Percentiles rank a stretch among this genome's conserved stretches.
Evolutionary conservation across 2,797 vertebrate genomes (phyloP).

Genomic region (Dromococcyx pavoninus): DNA sequence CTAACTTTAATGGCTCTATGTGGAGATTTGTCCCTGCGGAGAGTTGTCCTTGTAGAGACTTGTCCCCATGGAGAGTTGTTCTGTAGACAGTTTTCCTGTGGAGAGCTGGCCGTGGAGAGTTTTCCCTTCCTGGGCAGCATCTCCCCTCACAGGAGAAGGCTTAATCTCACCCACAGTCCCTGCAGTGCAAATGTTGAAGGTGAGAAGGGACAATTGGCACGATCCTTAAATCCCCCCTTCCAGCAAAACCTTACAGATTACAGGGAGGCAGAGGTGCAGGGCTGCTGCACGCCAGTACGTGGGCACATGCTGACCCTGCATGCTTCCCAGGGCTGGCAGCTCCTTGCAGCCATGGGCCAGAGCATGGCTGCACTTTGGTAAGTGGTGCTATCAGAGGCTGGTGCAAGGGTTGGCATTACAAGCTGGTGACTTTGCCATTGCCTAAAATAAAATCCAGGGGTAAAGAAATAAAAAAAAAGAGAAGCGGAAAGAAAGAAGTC

Average conservation of each 20-base stretch:
- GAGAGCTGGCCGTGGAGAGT: no score
- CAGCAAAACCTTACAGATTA: not conserved
- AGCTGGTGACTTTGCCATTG: not conserved
- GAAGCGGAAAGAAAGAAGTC: not conserved
- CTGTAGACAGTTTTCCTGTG: no score
- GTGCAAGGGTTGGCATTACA: not conserved
- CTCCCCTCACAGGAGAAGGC: not conserved
- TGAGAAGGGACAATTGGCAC: not conserved
- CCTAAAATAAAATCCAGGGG: not conserved
- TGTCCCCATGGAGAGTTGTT: no score
- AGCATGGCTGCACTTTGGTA: not conserved
- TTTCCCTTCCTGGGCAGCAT: not conserved
- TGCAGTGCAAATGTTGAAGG: not conserved
- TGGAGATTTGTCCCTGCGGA: no score
- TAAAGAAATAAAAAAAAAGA: accelerated
- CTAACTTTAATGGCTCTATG: no score
- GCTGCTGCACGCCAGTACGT: not conserved
- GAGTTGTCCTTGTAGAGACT: no score
- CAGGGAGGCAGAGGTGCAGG: not conserved
- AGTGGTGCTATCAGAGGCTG: accelerated
- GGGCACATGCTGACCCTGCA: not conserved
- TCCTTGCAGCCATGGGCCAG: not conserved
- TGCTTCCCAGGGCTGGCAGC: not conserved
- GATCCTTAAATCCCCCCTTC: not conserved
- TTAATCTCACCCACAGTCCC: not conserved